Evolutionary conservation across 2,888 invertebrate genomes (phyloP).

Genomic region (Drosophila helvetica): DNA sequence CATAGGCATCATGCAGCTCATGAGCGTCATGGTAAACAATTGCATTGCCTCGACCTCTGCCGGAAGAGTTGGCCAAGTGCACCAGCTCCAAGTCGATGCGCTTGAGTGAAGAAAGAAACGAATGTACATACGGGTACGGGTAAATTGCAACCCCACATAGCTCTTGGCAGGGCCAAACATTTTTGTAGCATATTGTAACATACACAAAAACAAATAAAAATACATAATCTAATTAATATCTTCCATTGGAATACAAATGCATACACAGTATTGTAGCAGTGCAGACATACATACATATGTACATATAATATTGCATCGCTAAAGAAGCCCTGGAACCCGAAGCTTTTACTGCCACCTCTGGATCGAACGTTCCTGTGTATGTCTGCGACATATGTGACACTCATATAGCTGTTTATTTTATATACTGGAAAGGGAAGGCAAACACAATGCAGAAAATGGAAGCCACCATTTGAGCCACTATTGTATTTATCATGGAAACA

Average conservation of each 20-base stretch:
- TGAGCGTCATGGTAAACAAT: conserved; percentile 87
- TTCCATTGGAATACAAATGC: not conserved
- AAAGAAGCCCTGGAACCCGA: not conserved
- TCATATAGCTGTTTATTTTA: too few relatives aligned
- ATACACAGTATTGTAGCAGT: too few relatives aligned
- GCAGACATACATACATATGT: too few relatives aligned
- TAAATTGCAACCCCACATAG: conserved; percentile 18
- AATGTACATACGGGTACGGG: not conserved
- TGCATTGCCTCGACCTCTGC: conserved; percentile 85
- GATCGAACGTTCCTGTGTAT: too few relatives aligned
- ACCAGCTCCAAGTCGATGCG: conserved; percentile 56
- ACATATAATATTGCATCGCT: not conserved
- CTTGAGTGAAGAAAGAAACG: not conserved
- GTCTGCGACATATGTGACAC: too few relatives aligned
- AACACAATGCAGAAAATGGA: too few relatives aligned
- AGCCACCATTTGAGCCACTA: too few relatives aligned
- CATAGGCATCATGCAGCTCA: conserved; percentile 85
- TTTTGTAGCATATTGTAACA: conserved; percentile 8
- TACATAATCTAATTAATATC: too few relatives aligned
- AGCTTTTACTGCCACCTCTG: not conserved
- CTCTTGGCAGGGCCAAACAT: conserved; percentile 52
- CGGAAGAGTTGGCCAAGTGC: conserved; percentile 59
- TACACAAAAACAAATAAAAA: not conserved
- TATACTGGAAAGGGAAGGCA: too few relatives aligned
- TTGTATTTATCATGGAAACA: too few relatives aligned